Base-by-base conservation (phyloP, 2,888 invertebrate species). In the Chorisops tibialis region DNA sequence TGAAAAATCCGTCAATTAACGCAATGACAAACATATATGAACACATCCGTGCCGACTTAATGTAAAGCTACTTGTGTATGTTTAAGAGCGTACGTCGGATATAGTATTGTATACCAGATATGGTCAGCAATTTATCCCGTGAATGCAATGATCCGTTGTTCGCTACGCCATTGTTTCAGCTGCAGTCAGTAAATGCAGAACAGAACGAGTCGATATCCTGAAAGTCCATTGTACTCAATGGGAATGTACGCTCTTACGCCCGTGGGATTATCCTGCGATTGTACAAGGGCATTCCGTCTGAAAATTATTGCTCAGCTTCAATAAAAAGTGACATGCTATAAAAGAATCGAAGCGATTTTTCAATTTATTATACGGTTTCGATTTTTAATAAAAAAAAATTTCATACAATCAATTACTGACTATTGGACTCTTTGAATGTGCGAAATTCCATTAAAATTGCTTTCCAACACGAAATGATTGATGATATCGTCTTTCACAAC, bases 291-390 rank as follows among this genome's bases (percentile, higher is more conserved):
- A 30, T 30, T 30, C 9, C 30, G 30, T 30, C 30, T 30, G 30
- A 9, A 30, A 30, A 30, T 30, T 30, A 30, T 30, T 30, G 30
- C 9, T 30, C 24, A n/a, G 9, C 50, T 24, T 24, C 30, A 16
- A 50, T n/a, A 16, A 12, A 16, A 24, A 35, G 24, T 4, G 14
- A 24, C 14, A 14, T 14, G 38, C n/a, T n/a, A 41, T 16, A 37
- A 37, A 47, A 9, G 47, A 47, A 43, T n/a, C 16, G 16, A 37
- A 47, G 35, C 47, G 48, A 58, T 58, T 59, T 59, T 59, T 59
- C 59, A 59, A 59, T 59, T 47, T 59, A 59, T 59, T 59, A 59
- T 59, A 45, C 47, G 47, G 16, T 38, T 59, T 59, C 45, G 59
- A 59, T 47, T 59, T 47, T 47, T 59, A 47, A 45, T 59, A 59